Percentiles rank a stretch among this genome's conserved stretches.
phyloP scores from a whole-genome alignment of 2,797 vertebrate genomes.

The Alca torda region DNA sequence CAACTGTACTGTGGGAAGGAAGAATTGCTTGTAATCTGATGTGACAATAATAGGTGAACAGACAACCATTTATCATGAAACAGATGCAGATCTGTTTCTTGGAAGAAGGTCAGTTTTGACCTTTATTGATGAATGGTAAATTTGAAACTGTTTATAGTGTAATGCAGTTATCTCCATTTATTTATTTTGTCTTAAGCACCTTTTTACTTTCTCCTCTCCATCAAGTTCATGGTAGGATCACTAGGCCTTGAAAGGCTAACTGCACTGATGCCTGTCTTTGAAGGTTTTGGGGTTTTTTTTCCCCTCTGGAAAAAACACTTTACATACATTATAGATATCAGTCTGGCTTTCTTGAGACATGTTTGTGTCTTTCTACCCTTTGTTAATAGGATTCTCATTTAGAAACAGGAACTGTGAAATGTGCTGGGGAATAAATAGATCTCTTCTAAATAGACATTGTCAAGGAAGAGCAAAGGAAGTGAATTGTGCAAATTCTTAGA shows the following conservation, averaged over 20 bases:
- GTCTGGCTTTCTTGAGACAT: conserved; percentile 8
- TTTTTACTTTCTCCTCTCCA: not conserved
- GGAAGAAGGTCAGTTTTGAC: not conserved
- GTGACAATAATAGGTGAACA: not conserved
- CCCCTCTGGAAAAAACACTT: not conserved
- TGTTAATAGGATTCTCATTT: conserved; percentile 51
- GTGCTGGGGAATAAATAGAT: conserved; percentile 57
- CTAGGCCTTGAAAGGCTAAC: not conserved
- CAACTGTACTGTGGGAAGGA: not conserved
- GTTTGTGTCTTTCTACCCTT: conserved; percentile 30
- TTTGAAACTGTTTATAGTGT: not conserved
- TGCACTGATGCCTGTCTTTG: not conserved
- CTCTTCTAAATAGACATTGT: conserved; percentile 53
- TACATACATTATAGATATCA: not conserved
- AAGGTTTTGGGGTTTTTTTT: not conserved
- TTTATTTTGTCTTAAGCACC: not conserved
- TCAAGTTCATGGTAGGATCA: not conserved
- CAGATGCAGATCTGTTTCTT: not conserved
- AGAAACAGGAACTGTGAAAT: conserved; percentile 69
- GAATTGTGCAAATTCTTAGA: conserved; percentile 56
- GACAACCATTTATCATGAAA: not conserved
- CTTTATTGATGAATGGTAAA: not conserved
- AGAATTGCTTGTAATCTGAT: not conserved
- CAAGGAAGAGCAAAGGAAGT: conserved; percentile 61
- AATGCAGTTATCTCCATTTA: not conserved